A percentile compares a stretch with the other conserved stretches of the same genome.
Evolutionary conservation across 2,888 invertebrate species (phyloP).

Genomic region (Perizoma affinitatum): DNA sequence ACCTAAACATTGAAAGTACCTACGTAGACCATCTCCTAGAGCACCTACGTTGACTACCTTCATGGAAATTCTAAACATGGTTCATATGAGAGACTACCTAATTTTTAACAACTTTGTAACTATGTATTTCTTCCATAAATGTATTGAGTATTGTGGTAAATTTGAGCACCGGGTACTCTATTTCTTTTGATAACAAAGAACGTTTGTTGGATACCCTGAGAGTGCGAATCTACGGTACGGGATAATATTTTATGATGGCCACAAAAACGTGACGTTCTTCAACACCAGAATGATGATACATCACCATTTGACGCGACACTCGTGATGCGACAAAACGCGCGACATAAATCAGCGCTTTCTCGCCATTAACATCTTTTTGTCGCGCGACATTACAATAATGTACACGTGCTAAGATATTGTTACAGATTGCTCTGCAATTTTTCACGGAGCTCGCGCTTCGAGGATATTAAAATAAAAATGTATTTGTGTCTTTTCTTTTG

Average conservation of each 20-base stretch:
- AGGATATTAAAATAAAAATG: constrained; percentile 33
- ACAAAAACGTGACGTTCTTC: constrained; percentile 14
- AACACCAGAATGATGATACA: constrained; percentile 22
- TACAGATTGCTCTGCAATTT: constrained; percentile 53
- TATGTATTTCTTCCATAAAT: too few species aligned
- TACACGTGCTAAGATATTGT: constrained; percentile 55
- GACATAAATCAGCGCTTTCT: constrained; percentile 52
- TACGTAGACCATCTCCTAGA: too few species aligned
- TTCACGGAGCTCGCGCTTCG: constrained; percentile 36
- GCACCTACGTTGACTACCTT: too few species aligned
- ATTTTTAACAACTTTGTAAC: too few species aligned
- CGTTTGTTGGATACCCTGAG: neutral
- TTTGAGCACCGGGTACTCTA: neutral
- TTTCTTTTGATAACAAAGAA: neutral
- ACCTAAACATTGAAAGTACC: too few species aligned
- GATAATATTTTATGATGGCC: neutral
- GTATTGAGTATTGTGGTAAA: too few species aligned
- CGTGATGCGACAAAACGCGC: constrained; percentile 30
- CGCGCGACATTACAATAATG: constrained; percentile 50
- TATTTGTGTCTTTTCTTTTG: constrained; percentile 30
- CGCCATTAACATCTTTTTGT: constrained; percentile 60
- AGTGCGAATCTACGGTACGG: neutral
- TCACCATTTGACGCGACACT: constrained; percentile 14
- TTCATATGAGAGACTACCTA: too few species aligned
- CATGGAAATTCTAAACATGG: too few species aligned